Evolutionary conservation across 1,140 invertebrate genomes (phyloP).

Genomic region (Pseudomyrmex pallidus): DNA sequence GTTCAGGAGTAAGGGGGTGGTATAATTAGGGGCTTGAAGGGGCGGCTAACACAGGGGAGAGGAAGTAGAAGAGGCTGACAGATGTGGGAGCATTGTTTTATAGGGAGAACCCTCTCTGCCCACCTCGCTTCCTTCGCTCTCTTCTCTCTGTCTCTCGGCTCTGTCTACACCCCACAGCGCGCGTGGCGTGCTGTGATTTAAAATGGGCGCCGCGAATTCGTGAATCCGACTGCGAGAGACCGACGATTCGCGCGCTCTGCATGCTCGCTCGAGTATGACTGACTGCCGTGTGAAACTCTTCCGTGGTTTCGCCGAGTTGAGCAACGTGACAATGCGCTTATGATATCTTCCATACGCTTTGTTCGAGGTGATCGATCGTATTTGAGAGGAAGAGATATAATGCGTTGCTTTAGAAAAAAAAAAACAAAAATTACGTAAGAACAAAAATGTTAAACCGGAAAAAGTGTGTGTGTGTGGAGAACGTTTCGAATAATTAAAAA

Average conservation of each 20-base stretch:
- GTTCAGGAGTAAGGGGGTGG: conserved; percentile 77
- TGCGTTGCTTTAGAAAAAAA: background rate
- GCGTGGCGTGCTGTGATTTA: conserved; percentile 83
- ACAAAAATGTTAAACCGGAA: background rate
- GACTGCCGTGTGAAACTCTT: conserved; percentile 65
- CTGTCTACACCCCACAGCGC: conserved; percentile 71
- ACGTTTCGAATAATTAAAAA: background rate
- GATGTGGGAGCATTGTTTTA: conserved; percentile 86
- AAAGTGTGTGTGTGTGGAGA: too few species aligned
- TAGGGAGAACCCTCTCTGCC: conserved; percentile 76
- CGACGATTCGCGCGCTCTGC: conserved; percentile 48
- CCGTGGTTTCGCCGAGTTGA: conserved; percentile 9
- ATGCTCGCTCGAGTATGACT: conserved; percentile 45
- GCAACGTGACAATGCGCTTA: conserved; percentile 40
- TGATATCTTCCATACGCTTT: conserved; percentile 30
- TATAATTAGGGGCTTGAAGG: conserved; percentile 85
- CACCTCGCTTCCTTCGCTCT: conserved; percentile 61
- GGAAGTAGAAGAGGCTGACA: conserved; percentile 85
- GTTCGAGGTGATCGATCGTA: background rate
- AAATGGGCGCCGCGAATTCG: conserved; percentile 81
- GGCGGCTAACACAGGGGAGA: conserved; percentile 76
- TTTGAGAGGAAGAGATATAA: conserved; percentile 27
- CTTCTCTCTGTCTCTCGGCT: conserved; percentile 65
- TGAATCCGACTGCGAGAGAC: conserved; percentile 74
- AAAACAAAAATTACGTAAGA: too few species aligned